Conservation (phyloP, 2,888 invertebrate genomes). For the Lasioglossum morio region DNA sequence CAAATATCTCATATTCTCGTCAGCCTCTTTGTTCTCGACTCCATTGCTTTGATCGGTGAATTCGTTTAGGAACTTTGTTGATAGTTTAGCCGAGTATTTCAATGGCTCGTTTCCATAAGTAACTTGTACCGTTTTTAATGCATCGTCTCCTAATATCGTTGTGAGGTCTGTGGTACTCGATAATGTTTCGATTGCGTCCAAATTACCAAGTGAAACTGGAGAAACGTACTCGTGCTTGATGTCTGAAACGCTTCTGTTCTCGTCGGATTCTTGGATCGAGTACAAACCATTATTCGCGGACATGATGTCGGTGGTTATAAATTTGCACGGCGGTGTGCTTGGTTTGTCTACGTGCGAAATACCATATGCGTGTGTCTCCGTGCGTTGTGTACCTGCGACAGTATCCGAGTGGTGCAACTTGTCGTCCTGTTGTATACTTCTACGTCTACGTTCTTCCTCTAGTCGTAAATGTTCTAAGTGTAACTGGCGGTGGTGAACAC, state of each 20-base stretch:
- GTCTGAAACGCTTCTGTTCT: neutral
- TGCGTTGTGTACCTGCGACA: conserved; percentile 67
- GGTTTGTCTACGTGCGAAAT: conserved; percentile 65
- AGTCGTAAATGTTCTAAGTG: conserved; percentile 75
- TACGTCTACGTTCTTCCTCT: conserved; percentile 62
- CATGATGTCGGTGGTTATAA: conserved; percentile 60
- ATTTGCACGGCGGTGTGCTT: conserved; percentile 58
- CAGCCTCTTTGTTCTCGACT: neutral
- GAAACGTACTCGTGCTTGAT: conserved; percentile 35
- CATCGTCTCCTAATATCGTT: conserved; percentile 19
- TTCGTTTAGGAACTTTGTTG: conserved; percentile 13
- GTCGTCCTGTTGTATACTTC: conserved; percentile 47
- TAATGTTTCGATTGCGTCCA: conserved; percentile 41
- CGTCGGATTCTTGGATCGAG: conserved; percentile 17
- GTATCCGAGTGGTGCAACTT: conserved; percentile 55
- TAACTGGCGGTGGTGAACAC: conserved; percentile 81
- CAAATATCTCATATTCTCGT: conserved; percentile 8
- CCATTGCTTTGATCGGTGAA: neutral
- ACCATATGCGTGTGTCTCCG: conserved; percentile 82
- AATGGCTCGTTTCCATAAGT: conserved; percentile 34
- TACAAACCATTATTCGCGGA: conserved; percentile 39
- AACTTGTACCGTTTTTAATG: conserved; percentile 47
- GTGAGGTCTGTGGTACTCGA: conserved; percentile 43
- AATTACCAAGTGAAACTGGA: conserved; percentile 20
- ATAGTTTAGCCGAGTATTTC: conserved; percentile 28